phyloP scores from a whole-genome alignment of 2,888 invertebrate genomes.

The Tipula unca region DNA sequence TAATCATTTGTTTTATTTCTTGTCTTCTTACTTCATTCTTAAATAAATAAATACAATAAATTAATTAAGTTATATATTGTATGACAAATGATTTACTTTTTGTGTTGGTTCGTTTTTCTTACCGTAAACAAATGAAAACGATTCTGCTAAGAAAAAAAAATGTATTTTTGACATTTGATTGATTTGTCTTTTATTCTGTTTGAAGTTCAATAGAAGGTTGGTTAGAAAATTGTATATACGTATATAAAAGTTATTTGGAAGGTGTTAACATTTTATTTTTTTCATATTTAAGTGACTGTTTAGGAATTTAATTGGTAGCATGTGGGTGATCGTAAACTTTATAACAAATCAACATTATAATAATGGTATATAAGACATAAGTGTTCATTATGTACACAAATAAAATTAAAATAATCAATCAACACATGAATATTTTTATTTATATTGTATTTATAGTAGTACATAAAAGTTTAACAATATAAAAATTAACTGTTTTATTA shows the following conservation, averaged over 20 bases:
- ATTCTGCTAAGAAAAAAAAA: not conserved
- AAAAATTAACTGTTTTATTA: too few species aligned
- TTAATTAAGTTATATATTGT: slow-evolving; percentile 1
- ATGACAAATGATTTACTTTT: not conserved
- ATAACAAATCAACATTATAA: not conserved
- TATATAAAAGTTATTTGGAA: not conserved
- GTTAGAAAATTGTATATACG: not conserved
- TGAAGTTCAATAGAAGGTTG: not conserved
- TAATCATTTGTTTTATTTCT: not conserved
- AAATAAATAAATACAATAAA: not conserved
- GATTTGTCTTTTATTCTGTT: not conserved
- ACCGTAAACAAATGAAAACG: not conserved
- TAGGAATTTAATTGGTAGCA: not conserved
- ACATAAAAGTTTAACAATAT: too few species aligned
- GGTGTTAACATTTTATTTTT: not conserved
- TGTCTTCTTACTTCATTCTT: not conserved
- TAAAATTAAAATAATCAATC: too few species aligned
- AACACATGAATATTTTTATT: too few species aligned
- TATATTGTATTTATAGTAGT: too few species aligned
- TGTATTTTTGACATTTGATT: not conserved
- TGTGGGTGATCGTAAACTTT: not conserved
- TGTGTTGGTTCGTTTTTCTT: not conserved
- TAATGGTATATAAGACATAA: too few species aligned
- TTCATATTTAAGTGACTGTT: not conserved
- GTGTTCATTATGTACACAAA: too few species aligned